Base-by-base conservation (phyloP, 2,797 vertebrate species). In the Chlorospingus flavigularis region DNA sequence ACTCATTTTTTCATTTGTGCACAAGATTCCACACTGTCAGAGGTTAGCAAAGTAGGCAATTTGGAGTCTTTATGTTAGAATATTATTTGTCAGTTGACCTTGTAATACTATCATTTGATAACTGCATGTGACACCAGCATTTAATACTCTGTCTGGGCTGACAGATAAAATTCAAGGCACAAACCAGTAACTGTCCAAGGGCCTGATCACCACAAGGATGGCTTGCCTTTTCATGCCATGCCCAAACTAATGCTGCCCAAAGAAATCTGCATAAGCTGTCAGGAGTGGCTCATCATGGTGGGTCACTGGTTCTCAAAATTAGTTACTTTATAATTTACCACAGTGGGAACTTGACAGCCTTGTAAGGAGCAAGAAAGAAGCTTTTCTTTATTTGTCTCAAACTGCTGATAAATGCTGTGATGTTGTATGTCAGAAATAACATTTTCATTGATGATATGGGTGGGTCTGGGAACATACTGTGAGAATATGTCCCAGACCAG, bases 11-110 rank as follows among this genome's bases (percentile, higher is more conserved):
- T 68, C 47, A 80, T 77, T 88, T 93, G 53, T 48, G 33, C 20
- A 55, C 42, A 92, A 77, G 65, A 80, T 58, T 75, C 67, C 25
- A 50, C 42, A 28, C 31, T 58, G 40, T 47, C 76, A 70, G 15
- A 81, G 43, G 62, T 78, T 75, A 81, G 73, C 12, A 67, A 94
- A 84, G 43, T 35, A 66, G 57, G 73, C 25, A 81, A 35, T 78
- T 81, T 67, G 62, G 73, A 92, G 62, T 55, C 68, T 88, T 93
- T 65, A 55, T 84, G 87, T 86, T 55, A 51, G 77, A 86, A 62
- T 66, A 88, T 66, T 63, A 77, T 90, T 92, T 93, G 30, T 39
- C 73, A 73, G n/a, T 71, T 93, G 77, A 87, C 86, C 92, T 90
- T 88, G 66, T 78, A 81, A 88, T 76, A 20, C 30, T 67, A 53